Conservation (phyloP, 2,888 invertebrate genomes). For the Blera fallax region DNA sequence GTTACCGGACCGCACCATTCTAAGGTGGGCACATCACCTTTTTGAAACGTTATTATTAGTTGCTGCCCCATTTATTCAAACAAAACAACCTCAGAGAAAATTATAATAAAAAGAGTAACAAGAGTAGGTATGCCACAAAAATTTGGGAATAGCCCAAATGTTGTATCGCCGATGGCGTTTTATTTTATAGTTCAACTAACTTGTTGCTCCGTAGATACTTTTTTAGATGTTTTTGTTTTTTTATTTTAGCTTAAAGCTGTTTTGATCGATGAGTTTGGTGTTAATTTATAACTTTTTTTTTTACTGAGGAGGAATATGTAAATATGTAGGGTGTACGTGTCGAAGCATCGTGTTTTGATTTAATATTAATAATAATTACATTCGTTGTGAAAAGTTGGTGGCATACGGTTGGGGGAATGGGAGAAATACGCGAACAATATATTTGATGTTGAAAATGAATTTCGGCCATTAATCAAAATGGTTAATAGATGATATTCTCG, state of each 20-base stretch:
- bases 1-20: not conserved
- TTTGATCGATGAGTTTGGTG: constrained; percentile 66
- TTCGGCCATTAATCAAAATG: constrained; percentile 58
- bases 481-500: constrained; percentile 18
- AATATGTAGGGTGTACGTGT: constrained; percentile 47
- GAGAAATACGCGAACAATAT: constrained; percentile 23
- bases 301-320: constrained; percentile 32
- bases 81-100: not conserved
- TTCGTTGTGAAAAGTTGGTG: constrained; percentile 11
- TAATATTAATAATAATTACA: constrained; percentile 57
- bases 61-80: constrained; percentile 57
- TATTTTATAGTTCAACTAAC: constrained; percentile 29
- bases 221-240: not conserved
- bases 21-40: constrained; percentile 34
- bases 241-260: constrained; percentile 38
- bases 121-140: constrained; percentile 15
- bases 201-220: not conserved
- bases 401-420: not conserved
- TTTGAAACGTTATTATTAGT: constrained; percentile 52
- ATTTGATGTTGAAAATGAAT: constrained; percentile 50
- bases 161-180: constrained; percentile 8
- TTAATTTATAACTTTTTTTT: constrained; percentile 56
- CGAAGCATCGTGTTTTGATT: constrained; percentile 43
- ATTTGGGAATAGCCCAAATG: constrained; percentile 1
- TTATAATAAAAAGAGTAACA: constrained; percentile 4